Conservation (phyloP, 2,113 vertebrate genomes). For the Herpailurus yagouaroundi region DNA sequence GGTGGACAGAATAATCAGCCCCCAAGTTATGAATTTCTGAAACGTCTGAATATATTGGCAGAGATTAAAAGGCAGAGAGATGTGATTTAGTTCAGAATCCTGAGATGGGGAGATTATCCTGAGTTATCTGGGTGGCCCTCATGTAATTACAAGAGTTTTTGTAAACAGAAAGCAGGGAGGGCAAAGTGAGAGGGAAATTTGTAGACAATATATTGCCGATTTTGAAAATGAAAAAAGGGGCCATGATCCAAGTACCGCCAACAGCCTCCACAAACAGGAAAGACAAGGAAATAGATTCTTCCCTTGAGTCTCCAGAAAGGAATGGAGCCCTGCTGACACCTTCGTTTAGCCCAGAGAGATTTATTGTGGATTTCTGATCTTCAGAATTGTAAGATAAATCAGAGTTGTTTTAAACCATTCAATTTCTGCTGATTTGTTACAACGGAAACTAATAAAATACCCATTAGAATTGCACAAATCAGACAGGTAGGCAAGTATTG, state of each 20-base stretch:
- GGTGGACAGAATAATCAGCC: background rate
- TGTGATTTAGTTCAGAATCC: background rate
- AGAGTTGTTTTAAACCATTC: background rate
- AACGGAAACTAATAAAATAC: background rate
- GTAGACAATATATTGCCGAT: background rate
- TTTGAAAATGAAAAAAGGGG: background rate
- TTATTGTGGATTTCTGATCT: background rate
- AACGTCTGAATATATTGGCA: background rate
- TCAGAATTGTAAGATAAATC: background rate
- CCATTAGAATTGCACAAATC: background rate
- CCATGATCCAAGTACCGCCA: background rate
- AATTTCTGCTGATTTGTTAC: background rate
- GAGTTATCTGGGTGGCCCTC: background rate
- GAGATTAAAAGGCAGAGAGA: background rate
- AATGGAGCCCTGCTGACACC: background rate
- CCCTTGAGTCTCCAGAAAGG: background rate
- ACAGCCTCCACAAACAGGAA: background rate
- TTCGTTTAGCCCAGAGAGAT: background rate
- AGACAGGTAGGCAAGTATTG: background rate
- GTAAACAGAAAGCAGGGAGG: background rate
- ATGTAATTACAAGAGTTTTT: background rate
- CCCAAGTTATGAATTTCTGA: background rate
- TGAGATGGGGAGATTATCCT: background rate
- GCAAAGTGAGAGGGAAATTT: background rate
- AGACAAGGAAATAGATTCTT: background rate